phyloP scores from a whole-genome alignment of 2,888 invertebrate genomes.

The Synanthedon formicaeformis region DNA sequence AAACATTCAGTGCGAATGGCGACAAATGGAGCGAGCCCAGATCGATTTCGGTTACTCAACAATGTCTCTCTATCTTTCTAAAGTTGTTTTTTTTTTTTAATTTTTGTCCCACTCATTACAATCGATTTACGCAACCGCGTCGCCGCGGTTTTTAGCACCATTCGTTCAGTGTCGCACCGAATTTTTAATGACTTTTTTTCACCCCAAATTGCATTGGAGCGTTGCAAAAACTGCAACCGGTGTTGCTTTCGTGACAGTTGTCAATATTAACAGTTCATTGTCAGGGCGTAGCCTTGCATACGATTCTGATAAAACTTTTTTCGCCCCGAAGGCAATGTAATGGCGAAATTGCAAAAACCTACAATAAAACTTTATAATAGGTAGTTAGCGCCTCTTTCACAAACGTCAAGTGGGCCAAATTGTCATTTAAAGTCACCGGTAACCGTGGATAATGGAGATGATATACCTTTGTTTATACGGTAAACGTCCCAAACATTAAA shows the following conservation, averaged over 20 bases:
- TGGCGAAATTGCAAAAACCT: too few relatives aligned
- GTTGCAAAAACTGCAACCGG: slow-evolving; percentile 10
- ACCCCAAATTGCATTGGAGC: slow-evolving; percentile 1
- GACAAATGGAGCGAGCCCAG: neutral
- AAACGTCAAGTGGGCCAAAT: too few relatives aligned
- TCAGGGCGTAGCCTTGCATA: slow-evolving; percentile 8
- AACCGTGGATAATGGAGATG: too few relatives aligned
- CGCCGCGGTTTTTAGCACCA: slow-evolving; percentile 10
- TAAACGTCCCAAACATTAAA: too few relatives aligned
- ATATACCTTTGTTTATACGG: too few relatives aligned
- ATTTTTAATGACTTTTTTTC: slow-evolving; percentile 2
- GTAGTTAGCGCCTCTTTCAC: too few relatives aligned
- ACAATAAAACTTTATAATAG: too few relatives aligned
- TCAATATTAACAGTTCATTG: slow-evolving; percentile 19
- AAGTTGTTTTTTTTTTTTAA: neutral
- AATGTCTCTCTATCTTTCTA: neutral
- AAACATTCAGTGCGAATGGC: neutral
- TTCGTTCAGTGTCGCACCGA: slow-evolving; percentile 1
- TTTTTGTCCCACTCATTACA: slow-evolving; percentile 19
- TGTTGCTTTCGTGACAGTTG: slow-evolving; percentile 2
- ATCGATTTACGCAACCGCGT: slow-evolving; percentile 21
- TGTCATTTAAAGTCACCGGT: too few relatives aligned
- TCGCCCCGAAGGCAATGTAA: too few relatives aligned
- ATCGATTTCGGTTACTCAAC: neutral
- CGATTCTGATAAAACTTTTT: too few relatives aligned